Evolutionary conservation across 2,888 invertebrate species (phyloP), one percentile per base, ranked within the genome.

Genomic region (Microctonus aethiopoides): DNA sequence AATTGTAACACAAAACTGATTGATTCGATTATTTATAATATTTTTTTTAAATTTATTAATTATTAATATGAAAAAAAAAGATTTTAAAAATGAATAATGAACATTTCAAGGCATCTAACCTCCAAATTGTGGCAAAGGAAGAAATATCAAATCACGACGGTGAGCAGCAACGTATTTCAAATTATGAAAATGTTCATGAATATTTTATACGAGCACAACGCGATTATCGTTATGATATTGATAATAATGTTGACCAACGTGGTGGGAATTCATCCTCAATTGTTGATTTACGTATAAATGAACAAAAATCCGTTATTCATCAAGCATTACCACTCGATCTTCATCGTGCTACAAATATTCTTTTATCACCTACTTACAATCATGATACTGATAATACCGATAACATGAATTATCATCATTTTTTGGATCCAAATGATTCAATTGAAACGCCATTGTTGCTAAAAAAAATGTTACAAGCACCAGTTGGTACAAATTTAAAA

Each of bases 391-490:
- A 34, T 34, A 36, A 54, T 24, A 13, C 11, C 13, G 4, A 34
- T 5, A 22, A 24, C 26, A 54, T 65, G 13, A n/a, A 24, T 46
- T 63, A 52, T 24, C 36, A 56, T 24, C 52, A 56, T 34, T 24
- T 22, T 11, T 39, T 67, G 13, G 71, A 77, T 52, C 24, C 61
- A 1, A 68, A 68, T 54, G 71, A 64, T 9, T 71, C 72, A 22
- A 60, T 64, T 36, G 67, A 74, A 4, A 80, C 77, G 3, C 77
- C 84, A 0, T 74, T 83, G 11, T 72, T 84, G 3, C 51, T 86
- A 0, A 84, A 83, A 70, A 83, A 82, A 74, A 84, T 86, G 84
- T 74, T 86, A 4, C 84, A 86, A 69, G 86, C 86, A 13, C 86
- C 86, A 13, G 78, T 75, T 1, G 86, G 86, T 20, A 82, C 83